These are phyloP conservation scores for Rotaria macrura DNA, from an alignment of 2,888 invertebrate genomes.

Conservation along the genomic window DNA sequence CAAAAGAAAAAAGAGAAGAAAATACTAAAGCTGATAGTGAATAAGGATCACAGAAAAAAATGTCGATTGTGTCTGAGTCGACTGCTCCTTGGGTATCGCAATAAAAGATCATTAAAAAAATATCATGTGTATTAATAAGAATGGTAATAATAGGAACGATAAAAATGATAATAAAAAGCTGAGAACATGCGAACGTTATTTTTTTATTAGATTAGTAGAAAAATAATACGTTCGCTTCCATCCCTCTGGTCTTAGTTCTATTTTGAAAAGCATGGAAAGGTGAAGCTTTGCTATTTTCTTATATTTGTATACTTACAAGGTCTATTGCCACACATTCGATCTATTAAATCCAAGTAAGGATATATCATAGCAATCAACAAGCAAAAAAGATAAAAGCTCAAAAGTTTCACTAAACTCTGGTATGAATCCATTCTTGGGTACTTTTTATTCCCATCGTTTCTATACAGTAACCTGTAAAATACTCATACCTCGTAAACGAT, in stretches of 20 bases:
- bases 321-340: not conserved
- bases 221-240: not conserved
- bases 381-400: not conserved
- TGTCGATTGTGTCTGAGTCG: not conserved
- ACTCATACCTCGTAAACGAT: not conserved
- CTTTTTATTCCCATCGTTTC: not conserved
- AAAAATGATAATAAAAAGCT: not conserved
- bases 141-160: not conserved
- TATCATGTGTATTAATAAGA: not conserved
- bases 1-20: too few relatives aligned
- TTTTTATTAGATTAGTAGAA: not conserved
- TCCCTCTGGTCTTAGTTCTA: not conserved
- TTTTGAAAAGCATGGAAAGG: not conserved
- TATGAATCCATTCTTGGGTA: not conserved
- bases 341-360: constrained; percentile 3
- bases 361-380: not conserved
- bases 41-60: not conserved
- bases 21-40: not conserved
- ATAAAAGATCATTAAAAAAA: not conserved
- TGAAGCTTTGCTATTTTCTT: not conserved
- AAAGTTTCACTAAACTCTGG: not conserved
- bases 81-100: not conserved
- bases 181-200: not conserved
- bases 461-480: too few relatives aligned
- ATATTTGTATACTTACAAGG: not conserved